Evolutionary conservation across 2,888 invertebrate genomes (phyloP), one percentile per base, ranked within the genome.

Genomic region (Anthrax anthrax): DNA sequence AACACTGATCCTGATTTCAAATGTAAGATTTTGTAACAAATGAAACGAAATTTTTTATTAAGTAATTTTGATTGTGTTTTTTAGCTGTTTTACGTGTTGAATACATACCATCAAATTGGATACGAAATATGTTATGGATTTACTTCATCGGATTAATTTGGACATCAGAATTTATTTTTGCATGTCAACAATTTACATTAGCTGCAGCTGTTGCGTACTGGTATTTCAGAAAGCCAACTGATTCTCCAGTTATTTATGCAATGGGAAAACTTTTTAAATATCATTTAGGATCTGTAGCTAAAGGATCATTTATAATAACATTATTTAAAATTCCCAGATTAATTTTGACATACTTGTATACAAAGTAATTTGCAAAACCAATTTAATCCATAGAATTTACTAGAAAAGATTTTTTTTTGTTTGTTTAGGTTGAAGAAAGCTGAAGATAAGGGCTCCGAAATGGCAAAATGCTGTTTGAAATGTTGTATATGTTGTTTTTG

Each of bases 41-140:
- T 16, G 4, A 16, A 36, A 16, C 9, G 16, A 16, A 36, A n/a
- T 19, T 49, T 43, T 39, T 49, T 45, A 56, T 43, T n/a, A n/a
- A n/a, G n/a, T n/a, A n/a, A n/a, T n/a, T n/a, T n/a, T n/a, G n/a
- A n/a, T n/a, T n/a, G n/a, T n/a, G n/a, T n/a, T 46, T 63, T 69
- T 29, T 54, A 80, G 79, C 73, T 49, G 73, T 79, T 52, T 72
- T 73, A 8, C 70, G 81, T 42, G 75, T 89, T 45, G 80, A 86
- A 62, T 89, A 84, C 60, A 70, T 75, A 13, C 83, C 85, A 60
- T 79, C 81, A 1, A 74, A 79, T 55, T 85, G 86, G 81, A 78
- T 90, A 34, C 83, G 84, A 59, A 87, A 89, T 57, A 86, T 95
- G 84, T 89, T 94, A 84, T 92, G 91, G 90, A 79, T 92, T 56